Evolutionary conservation across 1,140 invertebrate genomes (phyloP).

Genomic region (Papilio aristodemus): DNA sequence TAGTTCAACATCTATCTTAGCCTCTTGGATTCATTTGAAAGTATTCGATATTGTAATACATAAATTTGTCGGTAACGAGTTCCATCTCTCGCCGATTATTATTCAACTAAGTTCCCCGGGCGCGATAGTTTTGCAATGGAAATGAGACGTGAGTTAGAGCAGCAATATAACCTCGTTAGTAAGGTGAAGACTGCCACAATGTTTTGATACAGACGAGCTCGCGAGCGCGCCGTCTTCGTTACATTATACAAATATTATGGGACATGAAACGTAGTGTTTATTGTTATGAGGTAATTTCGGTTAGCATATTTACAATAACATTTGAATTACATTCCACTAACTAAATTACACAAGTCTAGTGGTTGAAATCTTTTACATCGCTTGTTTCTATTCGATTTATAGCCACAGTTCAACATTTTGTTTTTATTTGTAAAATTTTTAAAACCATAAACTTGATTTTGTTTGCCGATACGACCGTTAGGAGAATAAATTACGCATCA

Average conservation of each 20-base stretch:
- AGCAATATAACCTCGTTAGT: slow-evolving; percentile 24
- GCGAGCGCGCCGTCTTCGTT: background rate
- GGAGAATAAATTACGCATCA: no score
- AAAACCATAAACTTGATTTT: no score
- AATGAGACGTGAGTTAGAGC: slow-evolving; percentile 28
- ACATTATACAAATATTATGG: slow-evolving; percentile 20
- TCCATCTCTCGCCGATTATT: slow-evolving; percentile 14
- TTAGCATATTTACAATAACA: slow-evolving; percentile 9
- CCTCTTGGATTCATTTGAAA: slow-evolving; percentile 8
- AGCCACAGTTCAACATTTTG: background rate
- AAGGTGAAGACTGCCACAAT: background rate
- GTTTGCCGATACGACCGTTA: no score
- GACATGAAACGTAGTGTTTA: slow-evolving; percentile 13
- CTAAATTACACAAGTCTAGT: background rate
- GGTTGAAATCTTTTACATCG: background rate
- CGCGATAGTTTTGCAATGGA: slow-evolving; percentile 22
- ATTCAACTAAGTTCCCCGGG: slow-evolving; percentile 22
- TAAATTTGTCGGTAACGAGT: slow-evolving; percentile 3
- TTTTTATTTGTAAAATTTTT: no score
- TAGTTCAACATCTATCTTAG: background rate
- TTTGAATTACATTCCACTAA: slow-evolving; percentile 8
- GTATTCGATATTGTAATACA: background rate
- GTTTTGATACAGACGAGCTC: slow-evolving; percentile 12
- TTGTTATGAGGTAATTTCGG: slow-evolving; percentile 17
- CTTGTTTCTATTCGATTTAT: background rate